Evolutionary conservation across 2,113 vertebrate species (phyloP).

Genomic region (Trogon surrucura): DNA sequence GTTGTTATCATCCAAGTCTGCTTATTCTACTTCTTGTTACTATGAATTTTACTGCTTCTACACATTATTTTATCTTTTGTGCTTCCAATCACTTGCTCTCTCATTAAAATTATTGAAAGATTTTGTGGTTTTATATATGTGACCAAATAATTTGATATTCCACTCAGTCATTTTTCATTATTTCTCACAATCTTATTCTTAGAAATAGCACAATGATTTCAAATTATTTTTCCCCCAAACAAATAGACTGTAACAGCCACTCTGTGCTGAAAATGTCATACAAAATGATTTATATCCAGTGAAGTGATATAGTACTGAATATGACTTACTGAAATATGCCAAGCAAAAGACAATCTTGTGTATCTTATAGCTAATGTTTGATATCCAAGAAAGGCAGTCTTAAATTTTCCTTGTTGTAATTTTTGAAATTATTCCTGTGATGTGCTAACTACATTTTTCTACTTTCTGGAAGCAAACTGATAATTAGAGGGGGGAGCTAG

Average conservation of each 20-base stretch:
- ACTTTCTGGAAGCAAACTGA: neutral
- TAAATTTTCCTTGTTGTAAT: neutral
- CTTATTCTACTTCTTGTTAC: neutral
- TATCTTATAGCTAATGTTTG: neutral
- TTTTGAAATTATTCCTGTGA: neutral
- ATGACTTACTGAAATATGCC: neutral
- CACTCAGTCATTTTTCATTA: neutral
- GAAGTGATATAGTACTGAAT: neutral
- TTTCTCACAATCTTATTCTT: neutral
- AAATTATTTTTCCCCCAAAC: neutral
- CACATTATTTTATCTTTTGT: neutral
- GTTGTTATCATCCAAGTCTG: neutral
- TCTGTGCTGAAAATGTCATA: neutral
- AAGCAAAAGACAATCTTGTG: neutral
- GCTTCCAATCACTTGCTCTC: neutral
- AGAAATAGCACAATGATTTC: neutral
- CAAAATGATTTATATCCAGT: neutral
- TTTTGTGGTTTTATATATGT: neutral
- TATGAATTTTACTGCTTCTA: neutral
- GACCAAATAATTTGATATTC: neutral
- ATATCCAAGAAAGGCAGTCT: neutral
- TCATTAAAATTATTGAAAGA: neutral
- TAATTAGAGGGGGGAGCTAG: neutral
- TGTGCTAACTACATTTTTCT: neutral
- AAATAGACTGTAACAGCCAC: neutral